Base-by-base conservation (phyloP, 2,797 vertebrate genomes). In the Phrynocephalus guinanensis region DNA sequence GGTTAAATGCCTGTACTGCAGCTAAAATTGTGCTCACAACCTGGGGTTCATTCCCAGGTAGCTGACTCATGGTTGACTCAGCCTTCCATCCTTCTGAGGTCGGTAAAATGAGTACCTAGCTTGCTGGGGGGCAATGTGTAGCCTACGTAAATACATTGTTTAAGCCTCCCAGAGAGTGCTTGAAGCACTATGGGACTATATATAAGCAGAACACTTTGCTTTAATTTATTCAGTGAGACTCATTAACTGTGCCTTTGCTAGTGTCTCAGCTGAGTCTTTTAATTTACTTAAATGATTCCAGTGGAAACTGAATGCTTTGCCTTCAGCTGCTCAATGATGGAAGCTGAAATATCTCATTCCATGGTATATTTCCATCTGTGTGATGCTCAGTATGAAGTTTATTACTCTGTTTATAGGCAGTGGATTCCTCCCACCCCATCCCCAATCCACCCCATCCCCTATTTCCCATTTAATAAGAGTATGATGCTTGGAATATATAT, bases 141-240 rank as follows among this genome's bases (percentile, higher is more conserved):
- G 38, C 38, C 38, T 44, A 4, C 38, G 38, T 44, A 44, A 44
- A 44, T 44, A 44, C 38, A 44, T 44, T 44, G 38, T 4, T 44
- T 44, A 44, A 44, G 38, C 38, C 38, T 44, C 38, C 38, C 38
- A 44, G 38, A 5, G 3, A 44, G 38, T 44, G 38, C 38, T 44
- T 44, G 38, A 44, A 44, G 38, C 38, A 44, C 38, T 44, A 44
- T 44, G 5, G 38, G 38, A 44, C 38, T 44, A 44, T 44, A 44
- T 44, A 44, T 44, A 44, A 44, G 38, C 38, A 44, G 38, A 44
- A 44, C 38, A 44, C 38, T 44, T 44, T 44, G 3, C 38, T 44
- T 44, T 44, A 44, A 77, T 82, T 81, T 18, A 44, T n/a, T 83
- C 84, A 9, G 50, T 90, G 88, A 81, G 38, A 52, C 79, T 26